A percentile compares a stretch with the other conserved stretches of the same genome.
Evolutionary conservation across 1,140 invertebrate genomes (phyloP).

Genomic region (Neomicropteryx cornuta): DNA sequence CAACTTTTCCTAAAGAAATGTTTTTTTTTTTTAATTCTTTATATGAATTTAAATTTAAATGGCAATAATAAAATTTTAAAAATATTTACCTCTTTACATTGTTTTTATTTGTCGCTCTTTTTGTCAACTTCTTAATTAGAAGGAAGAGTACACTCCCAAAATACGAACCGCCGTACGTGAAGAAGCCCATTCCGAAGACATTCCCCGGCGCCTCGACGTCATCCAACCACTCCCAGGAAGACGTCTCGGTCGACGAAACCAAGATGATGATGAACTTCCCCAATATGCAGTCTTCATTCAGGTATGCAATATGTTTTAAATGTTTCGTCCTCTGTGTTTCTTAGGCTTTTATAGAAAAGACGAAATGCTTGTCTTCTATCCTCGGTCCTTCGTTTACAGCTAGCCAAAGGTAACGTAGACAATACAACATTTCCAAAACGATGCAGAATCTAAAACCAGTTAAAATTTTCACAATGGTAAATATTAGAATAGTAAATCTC

Average conservation of each 20-base stretch:
- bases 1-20: no score
- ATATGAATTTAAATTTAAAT: no score
- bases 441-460: no score
- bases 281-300: conserved; percentile 68
- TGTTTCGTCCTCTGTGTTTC: conserved; percentile 3
- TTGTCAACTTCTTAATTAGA: conserved; percentile 34
- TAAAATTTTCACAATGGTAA: no score
- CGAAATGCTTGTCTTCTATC: no score
- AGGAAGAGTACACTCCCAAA: conserved; percentile 80
- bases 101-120: conserved; percentile 15
- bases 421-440: no score
- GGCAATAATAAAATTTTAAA: no score
- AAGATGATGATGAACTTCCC: conserved; percentile 74
- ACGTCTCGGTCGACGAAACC: conserved; percentile 61
- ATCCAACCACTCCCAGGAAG: conserved; percentile 60
- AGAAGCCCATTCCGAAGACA: conserved; percentile 67
- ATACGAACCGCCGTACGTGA: conserved; percentile 74
- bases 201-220: conserved; percentile 48
- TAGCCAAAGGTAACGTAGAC: conserved; percentile 1
- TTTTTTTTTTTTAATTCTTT: no score
- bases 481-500: no score
- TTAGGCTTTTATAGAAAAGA: no score
- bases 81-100: conserved; percentile 13
- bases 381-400: background rate
- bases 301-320: conserved; percentile 40